Percentiles rank a stretch among this genome's conserved stretches.
Evolutionary conservation across 2,797 vertebrate genomes (phyloP).

Genomic region (Periophthalmus magnuspinnatus): DNA sequence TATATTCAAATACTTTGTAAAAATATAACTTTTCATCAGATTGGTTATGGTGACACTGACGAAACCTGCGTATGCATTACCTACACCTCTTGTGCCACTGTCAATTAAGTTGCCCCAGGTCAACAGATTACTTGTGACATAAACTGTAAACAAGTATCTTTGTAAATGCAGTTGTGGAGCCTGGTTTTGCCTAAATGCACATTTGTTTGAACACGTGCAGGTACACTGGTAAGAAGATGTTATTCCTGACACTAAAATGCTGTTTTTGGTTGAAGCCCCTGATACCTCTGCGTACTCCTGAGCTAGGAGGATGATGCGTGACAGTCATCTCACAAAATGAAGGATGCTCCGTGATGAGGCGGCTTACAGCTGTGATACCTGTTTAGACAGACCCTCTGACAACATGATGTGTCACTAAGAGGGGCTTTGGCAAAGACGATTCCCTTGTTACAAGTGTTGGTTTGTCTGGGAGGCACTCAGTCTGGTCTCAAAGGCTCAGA

Average conservation of each 20-base stretch:
- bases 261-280: slow-evolving; percentile 61
- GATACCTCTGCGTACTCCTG: slow-evolving; percentile 57
- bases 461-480: slow-evolving; percentile 58
- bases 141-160: slow-evolving; percentile 50
- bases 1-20: slow-evolving; percentile 16
- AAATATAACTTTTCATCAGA: slow-evolving; percentile 43
- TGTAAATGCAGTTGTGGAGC: slow-evolving; percentile 65
- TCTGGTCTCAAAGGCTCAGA: slow-evolving; percentile 54
- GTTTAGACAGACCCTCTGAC: slow-evolving; percentile 74
- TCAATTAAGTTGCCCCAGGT: slow-evolving; percentile 65
- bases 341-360: slow-evolving; percentile 67
- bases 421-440: slow-evolving; percentile 62
- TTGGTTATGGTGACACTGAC: slow-evolving; percentile 61
- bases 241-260: slow-evolving; percentile 66
- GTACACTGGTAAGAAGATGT: slow-evolving; percentile 56
- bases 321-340: slow-evolving; percentile 65
- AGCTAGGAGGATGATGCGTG: slow-evolving; percentile 61
- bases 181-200: slow-evolving; percentile 57
- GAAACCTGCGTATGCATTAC: slow-evolving; percentile 23
- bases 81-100: slow-evolving; percentile 73
- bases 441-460: slow-evolving; percentile 67
- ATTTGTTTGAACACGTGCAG: slow-evolving; percentile 61
- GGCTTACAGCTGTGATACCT: slow-evolving; percentile 74
- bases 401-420: slow-evolving; percentile 70
- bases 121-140: slow-evolving; percentile 58